These are phyloP conservation scores for Lacerta bilineata DNA, from an alignment of 2,797 vertebrate genomes.

Conservation along the genomic window DNA sequence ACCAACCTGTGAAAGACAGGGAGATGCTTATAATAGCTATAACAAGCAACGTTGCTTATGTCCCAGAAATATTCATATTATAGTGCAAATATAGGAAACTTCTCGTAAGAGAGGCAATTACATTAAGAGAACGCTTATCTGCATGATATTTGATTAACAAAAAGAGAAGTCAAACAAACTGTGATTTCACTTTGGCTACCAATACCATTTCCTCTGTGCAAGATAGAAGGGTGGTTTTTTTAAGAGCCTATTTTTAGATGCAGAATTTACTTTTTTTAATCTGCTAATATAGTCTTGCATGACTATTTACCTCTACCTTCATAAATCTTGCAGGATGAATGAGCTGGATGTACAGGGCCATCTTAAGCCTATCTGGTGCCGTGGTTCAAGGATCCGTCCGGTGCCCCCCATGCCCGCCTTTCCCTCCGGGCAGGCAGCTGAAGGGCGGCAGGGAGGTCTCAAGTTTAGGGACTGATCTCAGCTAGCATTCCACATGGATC, in stretches of 20 bases:
- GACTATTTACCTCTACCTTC: background rate
- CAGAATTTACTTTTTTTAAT: background rate
- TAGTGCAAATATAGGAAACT: slow-evolving; percentile 69
- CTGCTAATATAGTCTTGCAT: fast-evolving
- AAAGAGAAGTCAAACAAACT: slow-evolving; percentile 60
- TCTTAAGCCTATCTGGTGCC: too few species aligned
- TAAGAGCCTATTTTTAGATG: slow-evolving; percentile 10
- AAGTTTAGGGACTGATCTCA: too few species aligned
- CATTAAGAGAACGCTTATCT: slow-evolving; percentile 58
- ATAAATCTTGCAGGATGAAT: slow-evolving; percentile 4
- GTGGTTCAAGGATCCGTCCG: too few species aligned
- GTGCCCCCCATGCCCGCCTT: too few species aligned
- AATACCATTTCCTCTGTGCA: slow-evolving; percentile 49
- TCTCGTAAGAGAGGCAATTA: slow-evolving; percentile 49
- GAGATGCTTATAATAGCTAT: slow-evolving; percentile 51
- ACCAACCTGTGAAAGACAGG: slow-evolving; percentile 51
- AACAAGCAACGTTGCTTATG: slow-evolving; percentile 61
- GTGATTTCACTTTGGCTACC: slow-evolving; percentile 55
- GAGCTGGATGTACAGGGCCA: background rate
- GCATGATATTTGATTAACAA: slow-evolving; percentile 63
- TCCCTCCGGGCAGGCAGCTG: too few species aligned
- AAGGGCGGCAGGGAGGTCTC: too few species aligned
- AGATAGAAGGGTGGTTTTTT: background rate
- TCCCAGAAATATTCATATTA: slow-evolving; percentile 59
- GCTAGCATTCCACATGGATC: too few species aligned